phyloP scores from a whole-genome alignment of 2,888 invertebrate species.

The Cecidostiba fungosa region DNA sequence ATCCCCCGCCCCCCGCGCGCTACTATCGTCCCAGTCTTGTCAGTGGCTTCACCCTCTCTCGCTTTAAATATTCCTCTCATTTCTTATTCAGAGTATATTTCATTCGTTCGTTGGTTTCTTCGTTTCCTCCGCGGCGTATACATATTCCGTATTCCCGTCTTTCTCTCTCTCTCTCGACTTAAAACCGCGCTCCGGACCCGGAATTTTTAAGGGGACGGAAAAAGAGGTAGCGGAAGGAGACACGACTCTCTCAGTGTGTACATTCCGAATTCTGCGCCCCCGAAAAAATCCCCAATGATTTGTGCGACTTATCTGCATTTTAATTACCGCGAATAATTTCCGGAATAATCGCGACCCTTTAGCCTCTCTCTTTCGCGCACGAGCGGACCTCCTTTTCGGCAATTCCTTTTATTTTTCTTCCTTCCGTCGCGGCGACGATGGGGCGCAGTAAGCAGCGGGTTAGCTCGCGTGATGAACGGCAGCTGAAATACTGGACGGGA shows the following conservation, averaged over 20 bases:
- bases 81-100: constrained; percentile 78
- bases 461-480: constrained; percentile 34
- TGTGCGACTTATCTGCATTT: constrained; percentile 80
- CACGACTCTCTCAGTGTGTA: background rate
- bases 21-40: constrained; percentile 10
- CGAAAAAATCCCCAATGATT: constrained; percentile 73
- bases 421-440: constrained; percentile 38
- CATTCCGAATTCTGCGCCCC: constrained; percentile 8
- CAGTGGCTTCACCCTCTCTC: constrained; percentile 45
- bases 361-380: constrained; percentile 64
- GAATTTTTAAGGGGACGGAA: constrained; percentile 38
- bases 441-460: background rate
- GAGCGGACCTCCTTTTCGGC: constrained; percentile 50
- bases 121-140: constrained; percentile 68
- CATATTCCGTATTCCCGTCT: constrained; percentile 69
- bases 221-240: constrained; percentile 4
- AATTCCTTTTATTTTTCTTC: constrained; percentile 54
- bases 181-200: constrained; percentile 59
- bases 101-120: constrained; percentile 75
- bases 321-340: constrained; percentile 79
- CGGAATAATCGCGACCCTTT: constrained; percentile 73
- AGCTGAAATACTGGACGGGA: constrained; percentile 2
- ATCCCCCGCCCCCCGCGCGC: background rate
- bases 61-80: constrained; percentile 76
- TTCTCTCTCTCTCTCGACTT: constrained; percentile 66